phyloP scores from a whole-genome alignment of 2,113 vertebrate genomes.

The Triplophysa siluroides region DNA sequence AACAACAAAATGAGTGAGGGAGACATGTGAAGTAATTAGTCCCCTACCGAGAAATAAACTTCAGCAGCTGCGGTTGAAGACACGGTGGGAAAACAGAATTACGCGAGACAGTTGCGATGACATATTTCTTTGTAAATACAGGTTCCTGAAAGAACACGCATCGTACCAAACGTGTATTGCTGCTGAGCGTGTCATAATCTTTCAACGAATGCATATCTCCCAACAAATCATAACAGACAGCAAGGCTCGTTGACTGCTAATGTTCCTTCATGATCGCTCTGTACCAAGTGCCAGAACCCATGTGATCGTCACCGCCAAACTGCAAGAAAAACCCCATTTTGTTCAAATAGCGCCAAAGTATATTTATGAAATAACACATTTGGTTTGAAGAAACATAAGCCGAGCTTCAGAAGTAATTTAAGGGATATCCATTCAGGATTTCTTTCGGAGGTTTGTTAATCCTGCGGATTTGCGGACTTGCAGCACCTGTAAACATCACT shows the following conservation, averaged over 20 bases:
- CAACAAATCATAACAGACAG: constrained; percentile 9
- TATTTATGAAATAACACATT: constrained; percentile 6
- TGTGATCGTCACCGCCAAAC: background rate
- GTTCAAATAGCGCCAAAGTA: background rate
- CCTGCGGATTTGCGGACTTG: constrained; percentile 19
- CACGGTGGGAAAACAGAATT: constrained; percentile 29
- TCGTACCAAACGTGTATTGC: background rate
- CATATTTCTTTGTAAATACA: constrained; percentile 39
- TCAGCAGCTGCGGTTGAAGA: constrained; percentile 35
- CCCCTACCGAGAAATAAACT: constrained; percentile 44
- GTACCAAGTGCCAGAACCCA: constrained; percentile 2
- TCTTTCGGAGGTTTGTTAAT: constrained; percentile 35
- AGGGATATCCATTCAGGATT: constrained; percentile 33
- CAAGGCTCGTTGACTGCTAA: constrained; percentile 37
- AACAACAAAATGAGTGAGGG: constrained; percentile 30
- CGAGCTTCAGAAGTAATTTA: constrained; percentile 9
- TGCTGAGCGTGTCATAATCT: constrained; percentile 16
- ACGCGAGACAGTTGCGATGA: constrained; percentile 17
- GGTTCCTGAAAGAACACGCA: background rate
- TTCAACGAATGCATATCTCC: constrained; percentile 24
- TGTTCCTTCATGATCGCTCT: constrained; percentile 14
- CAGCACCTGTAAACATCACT: constrained; percentile 2
- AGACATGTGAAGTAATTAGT: constrained; percentile 36
- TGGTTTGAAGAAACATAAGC: background rate
- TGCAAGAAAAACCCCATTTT: background rate